Conservation (phyloP, 2,113 vertebrate genomes). For the Scalopus aquaticus region DNA sequence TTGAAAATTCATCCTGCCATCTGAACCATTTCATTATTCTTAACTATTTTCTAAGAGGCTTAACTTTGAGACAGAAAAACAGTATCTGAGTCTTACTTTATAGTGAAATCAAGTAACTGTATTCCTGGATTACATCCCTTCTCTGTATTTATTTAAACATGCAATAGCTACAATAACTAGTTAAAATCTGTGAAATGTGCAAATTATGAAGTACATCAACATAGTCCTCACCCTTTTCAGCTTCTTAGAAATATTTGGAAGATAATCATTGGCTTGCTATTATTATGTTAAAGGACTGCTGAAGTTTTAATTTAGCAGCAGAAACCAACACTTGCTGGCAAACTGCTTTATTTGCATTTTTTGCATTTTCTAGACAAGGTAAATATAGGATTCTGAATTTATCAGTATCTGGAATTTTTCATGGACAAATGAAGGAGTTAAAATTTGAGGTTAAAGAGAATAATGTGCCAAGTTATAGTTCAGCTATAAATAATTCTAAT, state of each 20-base stretch:
- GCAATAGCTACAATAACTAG: slow-evolving; percentile 43
- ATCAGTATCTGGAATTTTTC: not conserved
- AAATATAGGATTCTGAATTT: not conserved
- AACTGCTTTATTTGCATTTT: not conserved
- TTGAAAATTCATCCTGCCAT: slow-evolving; percentile 79
- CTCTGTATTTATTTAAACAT: slow-evolving; percentile 49
- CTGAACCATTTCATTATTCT: slow-evolving; percentile 76
- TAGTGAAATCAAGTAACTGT: slow-evolving; percentile 51
- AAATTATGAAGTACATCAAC: slow-evolving; percentile 3
- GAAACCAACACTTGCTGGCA: not conserved
- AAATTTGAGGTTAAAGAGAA: slow-evolving; percentile 2
- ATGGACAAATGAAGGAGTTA: not conserved
- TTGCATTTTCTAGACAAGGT: slow-evolving; percentile 32
- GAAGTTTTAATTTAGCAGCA: not conserved
- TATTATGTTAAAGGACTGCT: not conserved
- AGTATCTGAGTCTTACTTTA: slow-evolving; percentile 41
- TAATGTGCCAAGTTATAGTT: not conserved
- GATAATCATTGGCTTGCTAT: not conserved
- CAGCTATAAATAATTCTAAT: not conserved
- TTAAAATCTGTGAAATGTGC: slow-evolving; percentile 41
- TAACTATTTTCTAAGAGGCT: slow-evolving; percentile 79
- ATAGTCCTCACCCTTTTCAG: slow-evolving; percentile 25
- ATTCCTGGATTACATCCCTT: slow-evolving; percentile 1
- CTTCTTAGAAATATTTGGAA: slow-evolving; percentile 48
- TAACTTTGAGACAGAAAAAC: slow-evolving; percentile 65